phyloP scores from a whole-genome alignment of 2,113 vertebrate genomes.

The Chloebia gouldiae region DNA sequence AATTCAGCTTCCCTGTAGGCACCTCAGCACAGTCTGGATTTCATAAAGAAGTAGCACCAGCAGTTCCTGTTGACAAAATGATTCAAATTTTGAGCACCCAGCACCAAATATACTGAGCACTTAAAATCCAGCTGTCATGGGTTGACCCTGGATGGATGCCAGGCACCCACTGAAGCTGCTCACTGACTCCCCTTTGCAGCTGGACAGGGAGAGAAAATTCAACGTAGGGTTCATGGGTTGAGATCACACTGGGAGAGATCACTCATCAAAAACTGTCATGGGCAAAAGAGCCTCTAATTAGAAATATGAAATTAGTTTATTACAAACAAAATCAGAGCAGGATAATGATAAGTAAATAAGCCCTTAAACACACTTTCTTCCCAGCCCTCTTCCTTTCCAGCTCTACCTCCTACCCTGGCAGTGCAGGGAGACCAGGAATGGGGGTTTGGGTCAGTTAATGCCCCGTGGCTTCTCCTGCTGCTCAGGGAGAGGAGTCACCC shows the following conservation, averaged over 20 bases:
- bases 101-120: background rate
- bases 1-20: background rate
- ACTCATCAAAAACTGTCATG: background rate
- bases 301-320: background rate
- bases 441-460: background rate
- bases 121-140: background rate
- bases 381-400: background rate
- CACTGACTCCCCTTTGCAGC: background rate
- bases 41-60: background rate
- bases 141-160: background rate
- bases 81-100: background rate
- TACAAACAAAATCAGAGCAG: background rate
- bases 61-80: background rate
- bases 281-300: background rate
- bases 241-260: background rate
- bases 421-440: background rate
- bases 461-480: background rate
- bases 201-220: background rate
- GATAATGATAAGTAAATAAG: background rate
- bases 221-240: background rate
- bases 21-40: background rate
- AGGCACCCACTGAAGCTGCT: background rate
- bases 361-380: background rate
- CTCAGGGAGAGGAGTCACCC: background rate
- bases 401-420: background rate